Percentiles rank a stretch among this genome's conserved stretches.
Conservation (phyloP, 2,113 vertebrate species). For the Thomomys bottae region DNA sequence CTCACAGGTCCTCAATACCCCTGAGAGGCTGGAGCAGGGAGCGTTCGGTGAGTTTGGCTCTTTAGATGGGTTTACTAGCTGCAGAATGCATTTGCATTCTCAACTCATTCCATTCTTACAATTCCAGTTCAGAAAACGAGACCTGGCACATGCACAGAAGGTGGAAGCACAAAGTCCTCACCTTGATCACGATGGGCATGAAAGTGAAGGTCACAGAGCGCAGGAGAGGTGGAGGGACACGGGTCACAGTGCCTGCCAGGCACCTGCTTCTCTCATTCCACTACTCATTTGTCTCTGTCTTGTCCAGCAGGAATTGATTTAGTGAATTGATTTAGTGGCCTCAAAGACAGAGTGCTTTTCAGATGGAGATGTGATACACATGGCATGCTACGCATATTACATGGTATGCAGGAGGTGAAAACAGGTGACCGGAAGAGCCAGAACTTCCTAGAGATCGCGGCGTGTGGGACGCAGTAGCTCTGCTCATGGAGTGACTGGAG, state of each 20-base stretch:
- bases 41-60: not conserved
- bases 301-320: not conserved
- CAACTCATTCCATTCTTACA: not conserved
- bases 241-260: not conserved
- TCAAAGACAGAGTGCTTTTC: not conserved
- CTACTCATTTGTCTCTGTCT: conserved; percentile 3
- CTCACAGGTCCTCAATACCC: not conserved
- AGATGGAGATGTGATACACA: rapidly evolving
- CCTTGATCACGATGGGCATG: not conserved
- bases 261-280: not conserved
- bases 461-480: not conserved
- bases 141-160: not conserved
- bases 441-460: not conserved
- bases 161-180: not conserved
- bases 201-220: not conserved
- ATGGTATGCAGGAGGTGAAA: too few relatives aligned
- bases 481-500: not conserved
- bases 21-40: not conserved
- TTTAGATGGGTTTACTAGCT: too few relatives aligned
- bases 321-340: not conserved
- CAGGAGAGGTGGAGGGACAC: not conserved
- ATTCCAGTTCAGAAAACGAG: not conserved
- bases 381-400: too few relatives aligned
- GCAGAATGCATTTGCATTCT: not conserved
- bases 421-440: not conserved